Percentiles rank a stretch among this genome's conserved stretches.
phyloP scores from a whole-genome alignment of 1,140 invertebrate species.

The Chironomus tepperi region DNA sequence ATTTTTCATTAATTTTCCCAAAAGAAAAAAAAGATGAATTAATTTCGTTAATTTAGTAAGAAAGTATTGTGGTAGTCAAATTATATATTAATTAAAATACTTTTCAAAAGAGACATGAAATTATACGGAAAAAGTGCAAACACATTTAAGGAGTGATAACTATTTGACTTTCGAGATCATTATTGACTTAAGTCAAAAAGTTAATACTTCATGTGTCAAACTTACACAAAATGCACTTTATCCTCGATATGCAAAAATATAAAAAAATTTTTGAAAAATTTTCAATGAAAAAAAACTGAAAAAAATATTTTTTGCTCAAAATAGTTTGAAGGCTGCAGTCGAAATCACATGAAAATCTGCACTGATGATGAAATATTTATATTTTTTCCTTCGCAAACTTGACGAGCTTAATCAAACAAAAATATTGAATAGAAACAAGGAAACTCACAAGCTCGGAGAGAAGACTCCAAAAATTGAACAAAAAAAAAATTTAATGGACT shows the following conservation, averaged over 20 bases:
- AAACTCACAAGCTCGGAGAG: neutral
- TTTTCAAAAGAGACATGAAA: too few relatives aligned
- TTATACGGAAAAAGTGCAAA: too few relatives aligned
- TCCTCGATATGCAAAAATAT: too few relatives aligned
- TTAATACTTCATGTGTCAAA: too few relatives aligned
- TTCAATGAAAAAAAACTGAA: neutral
- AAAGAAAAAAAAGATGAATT: neutral
- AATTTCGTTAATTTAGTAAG: conserved; percentile 9
- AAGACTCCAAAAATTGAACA: neutral
- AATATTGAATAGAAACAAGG: too few relatives aligned
- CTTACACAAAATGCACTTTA: too few relatives aligned
- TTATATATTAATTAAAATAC: too few relatives aligned
- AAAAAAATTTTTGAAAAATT: too few relatives aligned
- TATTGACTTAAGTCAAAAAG: too few relatives aligned
- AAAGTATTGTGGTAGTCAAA: neutral
- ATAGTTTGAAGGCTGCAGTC: conserved; percentile 11
- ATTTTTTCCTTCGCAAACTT: neutral
- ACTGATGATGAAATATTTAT: neutral
- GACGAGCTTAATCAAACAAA: neutral
- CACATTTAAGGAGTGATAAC: too few relatives aligned
- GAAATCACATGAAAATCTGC: conserved; percentile 1
- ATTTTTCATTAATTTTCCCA: too few relatives aligned
- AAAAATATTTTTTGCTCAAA: conserved; percentile 12
- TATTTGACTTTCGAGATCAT: too few relatives aligned
- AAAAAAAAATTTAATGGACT: neutral